Conservation (phyloP, 2,113 vertebrate species). For the Poeciliopsis prolifica region DNA sequence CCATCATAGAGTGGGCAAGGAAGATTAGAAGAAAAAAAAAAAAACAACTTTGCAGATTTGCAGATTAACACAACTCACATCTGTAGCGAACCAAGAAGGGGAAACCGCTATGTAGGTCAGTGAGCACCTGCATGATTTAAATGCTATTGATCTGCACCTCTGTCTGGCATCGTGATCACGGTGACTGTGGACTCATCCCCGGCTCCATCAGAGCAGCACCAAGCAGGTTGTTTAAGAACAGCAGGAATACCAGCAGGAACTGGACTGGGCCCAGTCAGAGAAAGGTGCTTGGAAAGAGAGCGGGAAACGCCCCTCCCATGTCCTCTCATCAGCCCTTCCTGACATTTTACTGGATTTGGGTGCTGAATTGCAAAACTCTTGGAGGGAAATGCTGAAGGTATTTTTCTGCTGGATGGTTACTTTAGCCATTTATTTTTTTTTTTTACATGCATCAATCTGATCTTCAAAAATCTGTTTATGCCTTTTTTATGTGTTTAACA, state of each 20-base stretch:
- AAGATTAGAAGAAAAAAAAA: slow-evolving; percentile 70
- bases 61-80: slow-evolving; percentile 67
- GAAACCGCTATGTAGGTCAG: slow-evolving; percentile 63
- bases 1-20: slow-evolving; percentile 49
- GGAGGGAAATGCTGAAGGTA: too few relatives aligned
- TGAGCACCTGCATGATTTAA: slow-evolving; percentile 62
- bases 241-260: slow-evolving; percentile 26
- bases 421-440: too few relatives aligned
- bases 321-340: slow-evolving; percentile 54
- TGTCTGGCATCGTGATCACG: not conserved
- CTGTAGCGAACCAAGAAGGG: slow-evolving; percentile 52
- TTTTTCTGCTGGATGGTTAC: too few relatives aligned
- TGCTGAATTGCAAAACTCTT: too few relatives aligned
- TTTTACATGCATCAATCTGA: too few relatives aligned
- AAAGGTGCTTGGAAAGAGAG: too few relatives aligned
- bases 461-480: too few relatives aligned
- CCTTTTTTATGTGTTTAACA: too few relatives aligned
- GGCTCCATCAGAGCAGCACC: not conserved
- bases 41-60: slow-evolving; percentile 60
- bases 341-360: slow-evolving; percentile 15
- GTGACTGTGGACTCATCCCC: not conserved
- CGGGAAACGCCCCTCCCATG: slow-evolving; percentile 42
- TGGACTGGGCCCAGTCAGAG: not conserved
- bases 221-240: slow-evolving; percentile 23
- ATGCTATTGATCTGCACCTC: slow-evolving; percentile 46